A percentile compares a stretch with the other conserved stretches of the same genome.
Conservation (phyloP, 2,888 invertebrate species). For the Digitonthophagus gazella region DNA sequence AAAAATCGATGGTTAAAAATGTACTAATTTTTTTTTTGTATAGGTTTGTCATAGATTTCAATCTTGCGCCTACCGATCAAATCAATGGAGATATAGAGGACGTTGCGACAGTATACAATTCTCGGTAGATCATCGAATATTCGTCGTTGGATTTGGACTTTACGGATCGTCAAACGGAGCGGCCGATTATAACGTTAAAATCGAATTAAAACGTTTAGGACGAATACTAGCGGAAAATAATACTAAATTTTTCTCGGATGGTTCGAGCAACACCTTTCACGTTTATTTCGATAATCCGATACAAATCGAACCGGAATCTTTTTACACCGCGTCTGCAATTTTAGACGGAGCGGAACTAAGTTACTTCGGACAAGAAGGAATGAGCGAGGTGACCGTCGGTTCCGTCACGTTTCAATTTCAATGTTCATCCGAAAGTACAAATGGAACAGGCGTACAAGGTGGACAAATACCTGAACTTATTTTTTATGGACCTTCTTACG, state of each 20-base stretch:
- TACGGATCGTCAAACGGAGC: constrained; percentile 96
- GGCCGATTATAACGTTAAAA: constrained; percentile 91
- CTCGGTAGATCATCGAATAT: constrained; percentile 92
- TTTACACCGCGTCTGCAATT: constrained; percentile 94
- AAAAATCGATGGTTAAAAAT: too few relatives aligned
- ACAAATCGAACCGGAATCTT: constrained; percentile 90
- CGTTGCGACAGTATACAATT: constrained; percentile 97
- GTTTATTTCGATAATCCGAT: constrained; percentile 81
- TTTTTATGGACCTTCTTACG: constrained; percentile 83
- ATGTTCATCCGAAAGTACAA: constrained; percentile 95
- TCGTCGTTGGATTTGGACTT: constrained; percentile 92
- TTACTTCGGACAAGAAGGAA: constrained; percentile 96
- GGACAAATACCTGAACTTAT: constrained; percentile 97
- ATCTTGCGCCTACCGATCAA: constrained; percentile 93
- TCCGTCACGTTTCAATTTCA: constrained; percentile 96
- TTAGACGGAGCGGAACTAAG: constrained; percentile 91
- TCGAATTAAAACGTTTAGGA: constrained; percentile 88
- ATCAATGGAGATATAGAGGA: constrained; percentile 96
- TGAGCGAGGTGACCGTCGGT: constrained; percentile 90
- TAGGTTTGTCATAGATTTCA: constrained; percentile 94
- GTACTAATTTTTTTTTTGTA: constrained; percentile 39
- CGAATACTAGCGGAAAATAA: constrained; percentile 86
- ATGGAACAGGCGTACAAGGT: constrained; percentile 95
- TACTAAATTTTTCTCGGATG: constrained; percentile 94
- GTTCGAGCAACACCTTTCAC: constrained; percentile 93